Percentiles rank a stretch among this genome's conserved stretches.
Evolutionary conservation across 2,113 vertebrate species (phyloP).

Genomic region (Rhinichthys klamathensis): DNA sequence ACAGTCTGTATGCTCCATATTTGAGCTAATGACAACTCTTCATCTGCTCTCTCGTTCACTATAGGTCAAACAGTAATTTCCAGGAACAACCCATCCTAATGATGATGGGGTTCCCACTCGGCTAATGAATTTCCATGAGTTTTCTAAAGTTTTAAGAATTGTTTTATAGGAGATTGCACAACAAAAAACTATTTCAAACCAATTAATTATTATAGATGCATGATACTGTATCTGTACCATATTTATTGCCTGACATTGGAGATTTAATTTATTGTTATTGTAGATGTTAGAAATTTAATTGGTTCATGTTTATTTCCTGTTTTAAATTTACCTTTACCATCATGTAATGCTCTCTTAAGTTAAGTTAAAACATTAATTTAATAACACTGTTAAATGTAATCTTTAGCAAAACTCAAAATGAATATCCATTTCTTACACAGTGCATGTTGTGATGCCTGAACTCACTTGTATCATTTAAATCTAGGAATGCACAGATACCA

Average conservation of each 20-base stretch:
- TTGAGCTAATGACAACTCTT: conserved; percentile 19
- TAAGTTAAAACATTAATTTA: not conserved
- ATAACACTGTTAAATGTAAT: not conserved
- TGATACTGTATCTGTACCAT: not conserved
- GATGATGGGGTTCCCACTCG: not conserved
- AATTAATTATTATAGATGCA: not conserved
- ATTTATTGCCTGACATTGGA: not conserved
- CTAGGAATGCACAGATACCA: too few species aligned
- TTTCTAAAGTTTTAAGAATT: not conserved
- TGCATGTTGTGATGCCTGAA: not conserved
- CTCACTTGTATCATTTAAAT: not conserved
- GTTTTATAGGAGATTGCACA: not conserved
- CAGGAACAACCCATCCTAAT: not conserved
- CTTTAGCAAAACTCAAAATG: not conserved
- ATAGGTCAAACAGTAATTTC: not conserved
- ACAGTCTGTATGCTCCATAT: not conserved
- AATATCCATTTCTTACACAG: not conserved
- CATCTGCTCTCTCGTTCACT: not conserved
- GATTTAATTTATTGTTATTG: not conserved
- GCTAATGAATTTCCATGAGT: not conserved
- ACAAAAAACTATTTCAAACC: not conserved
- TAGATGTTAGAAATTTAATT: not conserved
- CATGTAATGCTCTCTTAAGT: not conserved
- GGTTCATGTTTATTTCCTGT: not conserved
- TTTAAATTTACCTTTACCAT: too few species aligned